A percentile compares a stretch with the other conserved stretches of the same genome.
phyloP scores from a whole-genome alignment of 1,140 invertebrate species.

The Drosophila aff. region DNA sequence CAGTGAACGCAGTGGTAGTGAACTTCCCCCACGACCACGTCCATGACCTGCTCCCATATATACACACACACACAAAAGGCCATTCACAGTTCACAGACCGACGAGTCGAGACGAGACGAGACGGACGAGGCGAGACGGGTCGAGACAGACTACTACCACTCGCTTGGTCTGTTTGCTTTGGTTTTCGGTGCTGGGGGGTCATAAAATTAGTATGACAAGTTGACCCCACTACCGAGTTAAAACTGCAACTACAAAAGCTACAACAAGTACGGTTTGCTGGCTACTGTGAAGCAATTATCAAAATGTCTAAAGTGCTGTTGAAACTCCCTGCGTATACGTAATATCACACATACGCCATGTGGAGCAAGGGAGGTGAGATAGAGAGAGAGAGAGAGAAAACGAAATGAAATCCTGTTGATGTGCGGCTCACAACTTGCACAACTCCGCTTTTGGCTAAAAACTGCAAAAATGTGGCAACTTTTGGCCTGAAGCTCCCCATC shows the following conservation, averaged over 20 bases:
- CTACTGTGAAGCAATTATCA: constrained; percentile 51
- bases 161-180: constrained; percentile 11
- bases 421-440: constrained; percentile 27
- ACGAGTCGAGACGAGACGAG: constrained; percentile 10
- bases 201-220: constrained; percentile 78
- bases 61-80: constrained; percentile 16
- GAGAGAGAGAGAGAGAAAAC: background rate
- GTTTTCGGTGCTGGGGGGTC: constrained; percentile 14
- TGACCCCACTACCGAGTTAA: constrained; percentile 52
- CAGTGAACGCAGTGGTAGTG: constrained; percentile 31
- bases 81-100: constrained; percentile 46
- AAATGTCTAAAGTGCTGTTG: constrained; percentile 46
- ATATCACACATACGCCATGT: constrained; percentile 46
- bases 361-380: too few relatives aligned
- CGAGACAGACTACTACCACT: constrained; percentile 11
- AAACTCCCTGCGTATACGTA: constrained; percentile 39
- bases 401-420: constrained; percentile 37
- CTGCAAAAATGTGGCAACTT: constrained; percentile 32
- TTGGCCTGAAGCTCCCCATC: background rate
- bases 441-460: constrained; percentile 14
- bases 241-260: constrained; percentile 25
- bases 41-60: constrained; percentile 6
- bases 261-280: constrained; percentile 6
- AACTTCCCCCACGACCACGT: constrained; percentile 14
- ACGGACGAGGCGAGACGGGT: background rate